phyloP scores from a whole-genome alignment of 2,888 invertebrate species.

The Abscondita cerata region DNA sequence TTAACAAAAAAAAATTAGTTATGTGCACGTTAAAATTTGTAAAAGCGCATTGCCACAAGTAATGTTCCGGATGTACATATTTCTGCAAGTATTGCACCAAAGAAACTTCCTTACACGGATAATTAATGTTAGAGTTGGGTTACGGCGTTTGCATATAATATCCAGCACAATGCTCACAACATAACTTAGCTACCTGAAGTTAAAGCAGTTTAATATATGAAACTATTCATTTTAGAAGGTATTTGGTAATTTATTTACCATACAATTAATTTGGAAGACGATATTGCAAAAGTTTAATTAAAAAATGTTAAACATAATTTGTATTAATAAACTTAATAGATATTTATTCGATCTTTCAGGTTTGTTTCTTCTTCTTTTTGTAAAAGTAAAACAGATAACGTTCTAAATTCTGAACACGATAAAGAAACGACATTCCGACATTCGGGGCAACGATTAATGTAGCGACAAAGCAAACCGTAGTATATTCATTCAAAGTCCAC shows the following conservation, averaged over 20 bases:
- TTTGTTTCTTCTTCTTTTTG: conserved; percentile 24
- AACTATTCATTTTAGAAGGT: conserved; percentile 2
- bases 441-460: conserved; percentile 49
- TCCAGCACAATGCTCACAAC: conserved; percentile 11
- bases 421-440: conserved; percentile 43
- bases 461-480: conserved; percentile 50
- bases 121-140: conserved; percentile 43
- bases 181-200: conserved; percentile 8
- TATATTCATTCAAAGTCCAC: conserved; percentile 50
- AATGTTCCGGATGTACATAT: conserved; percentile 42
- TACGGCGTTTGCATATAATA: conserved; percentile 17
- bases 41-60: conserved; percentile 10
- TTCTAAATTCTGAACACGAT: conserved; percentile 36
- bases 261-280: no score
- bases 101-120: conserved; percentile 34
- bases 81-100: conserved; percentile 35
- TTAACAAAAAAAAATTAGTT: conserved; percentile 33
- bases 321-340: conserved; percentile 17
- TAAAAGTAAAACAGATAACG: conserved; percentile 25
- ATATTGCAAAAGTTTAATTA: no score
- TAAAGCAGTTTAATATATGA: neutral
- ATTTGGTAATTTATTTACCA: no score
- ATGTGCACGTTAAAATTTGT: no score
- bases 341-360: conserved; percentile 11
- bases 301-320: no score